Evolutionary conservation across 1,140 invertebrate species (phyloP).

Genomic region (Marisa cornuarietis): DNA sequence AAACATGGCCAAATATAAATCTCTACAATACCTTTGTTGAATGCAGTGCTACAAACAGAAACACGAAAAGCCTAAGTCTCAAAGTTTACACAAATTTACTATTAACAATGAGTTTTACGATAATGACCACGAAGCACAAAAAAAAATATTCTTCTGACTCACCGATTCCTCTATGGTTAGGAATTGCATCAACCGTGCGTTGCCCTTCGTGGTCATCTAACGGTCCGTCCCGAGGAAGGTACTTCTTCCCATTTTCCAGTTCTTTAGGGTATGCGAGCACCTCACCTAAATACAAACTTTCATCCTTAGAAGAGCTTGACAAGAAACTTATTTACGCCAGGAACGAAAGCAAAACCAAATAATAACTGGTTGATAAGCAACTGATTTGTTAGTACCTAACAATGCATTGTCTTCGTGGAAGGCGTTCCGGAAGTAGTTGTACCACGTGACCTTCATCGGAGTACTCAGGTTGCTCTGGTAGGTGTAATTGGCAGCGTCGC

Average conservation of each 20-base stretch:
- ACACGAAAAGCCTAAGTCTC: too few species aligned
- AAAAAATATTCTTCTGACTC: not conserved
- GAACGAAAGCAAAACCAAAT: too few species aligned
- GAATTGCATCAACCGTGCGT: slow-evolving; percentile 20
- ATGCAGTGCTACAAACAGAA: too few species aligned
- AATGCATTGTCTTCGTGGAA: slow-evolving; percentile 31
- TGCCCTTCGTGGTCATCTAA: slow-evolving; percentile 33
- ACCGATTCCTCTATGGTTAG: slow-evolving; percentile 28
- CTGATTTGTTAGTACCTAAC: slow-evolving; percentile 5
- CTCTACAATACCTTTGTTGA: too few species aligned
- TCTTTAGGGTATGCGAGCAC: not conserved
- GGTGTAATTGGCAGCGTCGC: slow-evolving; percentile 11
- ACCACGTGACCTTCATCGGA: slow-evolving; percentile 24
- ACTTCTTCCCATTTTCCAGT: not conserved
- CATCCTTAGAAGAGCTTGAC: too few species aligned
- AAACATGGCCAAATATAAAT: too few species aligned
- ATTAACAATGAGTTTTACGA: too few species aligned
- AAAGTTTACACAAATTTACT: too few species aligned
- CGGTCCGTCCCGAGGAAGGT: not conserved
- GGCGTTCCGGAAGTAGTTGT: slow-evolving; percentile 33
- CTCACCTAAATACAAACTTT: too few species aligned
- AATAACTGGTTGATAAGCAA: too few species aligned
- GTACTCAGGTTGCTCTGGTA: slow-evolving; percentile 18
- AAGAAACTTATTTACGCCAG: too few species aligned
- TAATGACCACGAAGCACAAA: too few species aligned